phyloP scores from a whole-genome alignment of 2,888 invertebrate species.

The Pammene aurita region DNA sequence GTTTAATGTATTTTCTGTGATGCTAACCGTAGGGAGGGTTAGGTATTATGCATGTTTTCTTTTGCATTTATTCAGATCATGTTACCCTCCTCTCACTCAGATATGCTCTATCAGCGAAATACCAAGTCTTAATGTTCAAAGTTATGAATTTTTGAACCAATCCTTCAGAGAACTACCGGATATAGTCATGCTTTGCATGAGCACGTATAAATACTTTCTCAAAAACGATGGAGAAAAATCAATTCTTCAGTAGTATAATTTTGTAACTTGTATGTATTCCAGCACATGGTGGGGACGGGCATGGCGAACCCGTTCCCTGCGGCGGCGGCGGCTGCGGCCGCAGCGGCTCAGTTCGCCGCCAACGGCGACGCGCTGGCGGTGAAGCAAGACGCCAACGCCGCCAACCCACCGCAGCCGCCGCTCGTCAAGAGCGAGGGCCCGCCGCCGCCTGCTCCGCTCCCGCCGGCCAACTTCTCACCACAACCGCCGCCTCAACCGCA shows the following conservation, averaged over 20 bases:
- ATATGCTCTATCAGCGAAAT: not conserved
- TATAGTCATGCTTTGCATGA: not conserved
- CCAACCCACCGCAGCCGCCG: conserved; percentile 70
- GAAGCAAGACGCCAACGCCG: conserved; percentile 73
- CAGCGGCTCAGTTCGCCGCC: conserved; percentile 84
- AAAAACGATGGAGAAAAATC: not conserved
- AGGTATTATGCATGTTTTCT: not conserved
- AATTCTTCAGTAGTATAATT: conserved; percentile 4
- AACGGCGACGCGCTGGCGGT: conserved; percentile 82
- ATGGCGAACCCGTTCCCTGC: conserved; percentile 89
- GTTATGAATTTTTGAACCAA: not conserved
- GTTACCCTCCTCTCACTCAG: not conserved
- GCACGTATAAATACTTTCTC: no score
- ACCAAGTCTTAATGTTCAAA: not conserved
- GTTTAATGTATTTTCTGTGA: no score
- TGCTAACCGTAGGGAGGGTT: not conserved
- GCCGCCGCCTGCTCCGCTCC: conserved; percentile 73
- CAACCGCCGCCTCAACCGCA: conserved; percentile 73
- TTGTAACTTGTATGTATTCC: conserved; percentile 69
- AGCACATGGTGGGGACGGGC: conserved; percentile 98
- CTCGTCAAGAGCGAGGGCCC: conserved; percentile 82
- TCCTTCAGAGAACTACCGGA: not conserved
- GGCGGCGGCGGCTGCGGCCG: conserved; percentile 85
- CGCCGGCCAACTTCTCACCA: conserved; percentile 77
- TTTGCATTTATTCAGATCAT: not conserved